Conservation (phyloP, 2,113 vertebrate species). For the Amphiprion percula region DNA sequence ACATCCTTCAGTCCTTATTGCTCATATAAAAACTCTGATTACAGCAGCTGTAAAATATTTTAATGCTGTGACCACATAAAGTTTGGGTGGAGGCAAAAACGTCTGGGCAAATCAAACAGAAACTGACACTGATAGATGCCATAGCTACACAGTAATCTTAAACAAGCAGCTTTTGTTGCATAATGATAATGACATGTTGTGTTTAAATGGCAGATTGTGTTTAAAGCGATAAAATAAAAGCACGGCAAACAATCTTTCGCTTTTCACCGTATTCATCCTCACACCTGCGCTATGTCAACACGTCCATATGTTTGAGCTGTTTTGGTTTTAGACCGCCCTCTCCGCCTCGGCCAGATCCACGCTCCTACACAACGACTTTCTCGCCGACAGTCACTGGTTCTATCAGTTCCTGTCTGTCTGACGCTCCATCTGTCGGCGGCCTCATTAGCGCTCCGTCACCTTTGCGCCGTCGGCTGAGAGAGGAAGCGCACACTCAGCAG, state of each 20-base stretch:
- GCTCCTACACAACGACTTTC: slow-evolving; percentile 63
- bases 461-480: slow-evolving; percentile 56
- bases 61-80: too few species aligned
- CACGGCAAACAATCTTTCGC: neutral
- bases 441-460: slow-evolving; percentile 70
- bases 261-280: neutral
- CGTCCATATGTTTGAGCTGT: neutral
- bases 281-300: neutral
- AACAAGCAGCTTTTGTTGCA: neutral
- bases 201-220: too few species aligned
- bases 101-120: neutral
- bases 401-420: slow-evolving; percentile 77
- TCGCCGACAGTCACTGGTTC: slow-evolving; percentile 55
- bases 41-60: too few species aligned
- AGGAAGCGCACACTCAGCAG: slow-evolving; percentile 18
- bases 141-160: neutral
- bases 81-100: too few species aligned
- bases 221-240: too few species aligned
- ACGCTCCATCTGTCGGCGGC: slow-evolving; percentile 63
- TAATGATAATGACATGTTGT: neutral
- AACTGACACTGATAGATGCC: neutral
- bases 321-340: neutral
- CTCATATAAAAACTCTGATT: too few species aligned
- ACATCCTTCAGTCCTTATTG: too few species aligned
- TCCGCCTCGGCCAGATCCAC: neutral